A percentile compares a stretch with the other conserved stretches of the same genome.
Conservation (phyloP, 2,888 invertebrate genomes). For the Tupiocoris notatus region DNA sequence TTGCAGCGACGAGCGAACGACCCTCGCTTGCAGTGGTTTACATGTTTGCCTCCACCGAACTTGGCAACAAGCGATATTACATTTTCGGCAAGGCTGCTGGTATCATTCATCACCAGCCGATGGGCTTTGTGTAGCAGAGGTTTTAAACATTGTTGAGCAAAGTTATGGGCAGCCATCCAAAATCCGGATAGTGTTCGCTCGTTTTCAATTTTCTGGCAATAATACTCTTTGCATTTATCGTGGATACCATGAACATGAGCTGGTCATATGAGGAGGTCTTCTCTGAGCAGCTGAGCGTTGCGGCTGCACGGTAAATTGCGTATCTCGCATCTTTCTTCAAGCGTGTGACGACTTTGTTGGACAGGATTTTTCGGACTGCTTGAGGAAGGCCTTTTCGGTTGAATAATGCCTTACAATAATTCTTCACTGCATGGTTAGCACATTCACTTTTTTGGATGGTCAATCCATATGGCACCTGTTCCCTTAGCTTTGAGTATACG, state of each 20-base stretch:
- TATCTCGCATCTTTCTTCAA: slow-evolving; percentile 8
- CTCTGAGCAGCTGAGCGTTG: neutral
- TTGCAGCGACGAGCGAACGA: neutral
- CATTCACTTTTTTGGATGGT: neutral
- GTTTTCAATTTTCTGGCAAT: slow-evolving; percentile 9
- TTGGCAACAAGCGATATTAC: slow-evolving; percentile 42
- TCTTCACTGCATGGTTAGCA: neutral
- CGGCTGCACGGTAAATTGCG: slow-evolving; percentile 5
- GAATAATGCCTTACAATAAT: neutral
- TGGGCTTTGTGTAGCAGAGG: slow-evolving; percentile 29
- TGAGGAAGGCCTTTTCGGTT: neutral
- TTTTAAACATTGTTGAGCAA: slow-evolving; percentile 20
- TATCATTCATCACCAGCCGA: slow-evolving; percentile 27
- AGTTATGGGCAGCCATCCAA: slow-evolving; percentile 8
- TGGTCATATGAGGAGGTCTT: slow-evolving; percentile 27
- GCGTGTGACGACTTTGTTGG: neutral
- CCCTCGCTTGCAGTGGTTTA: slow-evolving; percentile 7
- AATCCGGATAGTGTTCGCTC: slow-evolving; percentile 14
- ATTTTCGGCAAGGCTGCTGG: slow-evolving; percentile 43
- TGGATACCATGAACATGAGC: slow-evolving; percentile 39
- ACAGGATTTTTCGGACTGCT: neutral
- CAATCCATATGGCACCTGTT: neutral
- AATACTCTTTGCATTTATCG: slow-evolving; percentile 32
- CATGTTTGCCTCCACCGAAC: slow-evolving; percentile 36
- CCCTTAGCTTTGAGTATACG: slow-evolving; percentile 50